These are phyloP conservation scores for Pharmacophagus antenor DNA, from an alignment of 2,888 invertebrate genomes.

Conservation along the genomic window DNA sequence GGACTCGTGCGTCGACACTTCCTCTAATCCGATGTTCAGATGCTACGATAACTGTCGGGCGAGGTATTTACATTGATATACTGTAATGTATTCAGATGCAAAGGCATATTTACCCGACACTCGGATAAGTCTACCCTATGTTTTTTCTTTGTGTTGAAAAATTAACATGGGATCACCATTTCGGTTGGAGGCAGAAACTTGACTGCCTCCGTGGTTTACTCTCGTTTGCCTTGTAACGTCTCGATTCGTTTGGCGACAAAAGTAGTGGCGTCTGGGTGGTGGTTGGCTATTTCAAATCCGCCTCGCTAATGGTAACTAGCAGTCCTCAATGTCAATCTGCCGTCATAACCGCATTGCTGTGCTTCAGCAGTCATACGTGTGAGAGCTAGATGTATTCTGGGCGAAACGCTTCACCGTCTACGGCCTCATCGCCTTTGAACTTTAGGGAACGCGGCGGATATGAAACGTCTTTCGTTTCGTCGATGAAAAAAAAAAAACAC, in stretches of 20 bases:
- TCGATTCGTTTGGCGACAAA: neutral
- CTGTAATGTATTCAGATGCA: neutral
- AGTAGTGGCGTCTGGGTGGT: too few relatives aligned
- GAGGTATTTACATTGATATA: neutral
- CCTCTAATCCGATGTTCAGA: neutral
- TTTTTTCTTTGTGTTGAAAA: neutral
- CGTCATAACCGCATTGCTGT: too few relatives aligned
- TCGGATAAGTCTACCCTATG: neutral
- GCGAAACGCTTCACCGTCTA: too few relatives aligned
- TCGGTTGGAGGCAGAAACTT: neutral
- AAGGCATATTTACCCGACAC: neutral
- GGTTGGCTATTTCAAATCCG: too few relatives aligned
- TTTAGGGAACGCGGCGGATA: too few relatives aligned
- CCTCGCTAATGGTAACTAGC: too few relatives aligned
- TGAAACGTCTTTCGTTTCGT: neutral
- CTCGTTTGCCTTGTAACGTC: too few relatives aligned
- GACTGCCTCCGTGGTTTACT: too few relatives aligned
- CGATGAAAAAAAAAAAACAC: neutral
- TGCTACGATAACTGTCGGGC: neutral
- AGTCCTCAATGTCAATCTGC: too few relatives aligned
- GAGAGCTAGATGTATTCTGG: too few relatives aligned
- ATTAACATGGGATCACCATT: neutral
- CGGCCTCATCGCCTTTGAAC: too few relatives aligned
- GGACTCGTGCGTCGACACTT: neutral
- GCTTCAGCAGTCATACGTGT: too few relatives aligned